Evolutionary conservation across 2,888 invertebrate genomes (phyloP), one percentile per base, ranked within the genome.

Genomic region (Anodontia alba): DNA sequence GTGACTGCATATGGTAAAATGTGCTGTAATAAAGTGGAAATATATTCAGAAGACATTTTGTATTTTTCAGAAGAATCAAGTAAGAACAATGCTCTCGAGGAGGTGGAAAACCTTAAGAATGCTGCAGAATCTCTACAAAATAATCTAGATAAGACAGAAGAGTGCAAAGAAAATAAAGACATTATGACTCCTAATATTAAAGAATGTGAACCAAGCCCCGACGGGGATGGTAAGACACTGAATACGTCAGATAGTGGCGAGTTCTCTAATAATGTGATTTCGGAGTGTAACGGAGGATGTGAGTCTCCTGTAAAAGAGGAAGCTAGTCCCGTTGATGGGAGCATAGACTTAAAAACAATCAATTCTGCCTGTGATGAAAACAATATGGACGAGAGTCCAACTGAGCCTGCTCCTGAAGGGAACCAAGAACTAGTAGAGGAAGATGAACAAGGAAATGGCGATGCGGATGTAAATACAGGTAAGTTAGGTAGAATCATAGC

Each of bases 201-300:
- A 17, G 85, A 88, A 46, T 80, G 80, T 76, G 88, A 88, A 76
- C 84, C 84, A 20, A 71, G 79, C 29, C 81, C 80, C 31, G 81
- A 76, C 46, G 73, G 36, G 17, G 69, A 69, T 26, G 69, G 23
- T 46, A 69, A 69, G 43, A 38, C 17, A 15, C 43, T 69, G 7
- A 69, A 20, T 43, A 73, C 79, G 38, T 81, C 86, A 36, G 78
- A 81, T 26, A 83, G 80, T 71, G 83, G 80, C 7, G 83, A 86
- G 54, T 81, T 77, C 54, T 8, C 17, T 46, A 29, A 26, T 10
- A 62, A 62, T 62, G 62, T 62, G 62, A 62, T 33, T 62, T 80
- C 78, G n/a, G 82, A 82, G 86, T 91, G 91, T 88, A 91, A 91
- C 54, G 91, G 91, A 73, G 91, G 90, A 73, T 88, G 87, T 76